These are phyloP conservation scores for Mellilla xanthometata DNA, from an alignment of 2,888 invertebrate species.

Conservation along the genomic window DNA sequence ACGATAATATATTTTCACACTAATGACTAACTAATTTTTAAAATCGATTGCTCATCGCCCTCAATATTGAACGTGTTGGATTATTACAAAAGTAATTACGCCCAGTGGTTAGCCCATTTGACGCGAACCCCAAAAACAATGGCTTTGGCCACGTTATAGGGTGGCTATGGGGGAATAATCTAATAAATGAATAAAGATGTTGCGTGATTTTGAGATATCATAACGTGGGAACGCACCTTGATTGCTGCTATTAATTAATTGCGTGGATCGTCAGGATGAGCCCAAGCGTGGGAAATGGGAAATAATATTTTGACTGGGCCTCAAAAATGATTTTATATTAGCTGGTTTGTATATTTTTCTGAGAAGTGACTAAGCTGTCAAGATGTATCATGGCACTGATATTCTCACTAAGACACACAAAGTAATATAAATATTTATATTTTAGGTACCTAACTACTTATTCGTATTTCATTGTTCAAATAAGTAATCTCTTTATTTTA, in stretches of 20 bases:
- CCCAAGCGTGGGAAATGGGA: constrained; percentile 61
- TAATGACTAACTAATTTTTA: constrained; percentile 4
- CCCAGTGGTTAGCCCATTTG: constrained; percentile 64
- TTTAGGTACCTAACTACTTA: too few species aligned
- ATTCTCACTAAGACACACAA: too few species aligned
- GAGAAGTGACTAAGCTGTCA: too few species aligned
- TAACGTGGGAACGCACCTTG: constrained; percentile 67
- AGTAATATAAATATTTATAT: too few species aligned
- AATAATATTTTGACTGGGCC: too few species aligned
- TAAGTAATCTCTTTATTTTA: too few species aligned
- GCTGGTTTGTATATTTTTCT: too few species aligned
- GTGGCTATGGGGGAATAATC: constrained; percentile 55
- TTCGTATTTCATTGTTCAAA: too few species aligned
- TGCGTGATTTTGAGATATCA: constrained; percentile 81
- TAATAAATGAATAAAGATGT: constrained; percentile 78
- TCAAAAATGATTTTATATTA: too few species aligned
- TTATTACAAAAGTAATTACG: constrained; percentile 58
- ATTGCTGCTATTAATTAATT: constrained; percentile 77
- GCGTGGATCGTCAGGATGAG: constrained; percentile 51
- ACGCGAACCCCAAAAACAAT: constrained; percentile 79
- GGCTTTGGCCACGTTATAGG: too few species aligned
- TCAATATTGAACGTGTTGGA: constrained; percentile 34
- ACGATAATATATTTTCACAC: background rate
- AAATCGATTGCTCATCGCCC: constrained; percentile 27
- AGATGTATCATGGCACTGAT: too few species aligned